These are phyloP conservation scores for Drosophila erecta DNA, from an alignment of 1,140 invertebrate species.

Conservation along the genomic window DNA sequence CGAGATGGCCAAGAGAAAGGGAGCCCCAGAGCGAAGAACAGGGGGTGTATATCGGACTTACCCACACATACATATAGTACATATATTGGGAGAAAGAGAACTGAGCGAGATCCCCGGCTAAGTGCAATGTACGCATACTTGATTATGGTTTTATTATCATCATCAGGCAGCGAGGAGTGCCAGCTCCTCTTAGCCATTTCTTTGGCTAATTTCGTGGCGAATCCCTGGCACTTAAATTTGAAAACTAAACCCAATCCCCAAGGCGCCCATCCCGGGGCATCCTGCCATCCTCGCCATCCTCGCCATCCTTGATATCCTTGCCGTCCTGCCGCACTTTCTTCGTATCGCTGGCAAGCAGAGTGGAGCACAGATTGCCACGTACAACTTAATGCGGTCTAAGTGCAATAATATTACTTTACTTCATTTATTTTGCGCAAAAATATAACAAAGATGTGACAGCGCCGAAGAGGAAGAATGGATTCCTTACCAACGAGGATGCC, in stretches of 20 bases:
- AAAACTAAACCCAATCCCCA: slow-evolving; percentile 67
- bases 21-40: neutral
- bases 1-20: slow-evolving; percentile 9
- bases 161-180: slow-evolving; percentile 19
- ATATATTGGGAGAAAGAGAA: slow-evolving; percentile 1
- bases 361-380: slow-evolving; percentile 76
- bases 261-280: slow-evolving; percentile 19
- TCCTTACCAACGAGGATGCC: slow-evolving; percentile 10
- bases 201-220: slow-evolving; percentile 76
- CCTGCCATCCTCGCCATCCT: slow-evolving; percentile 15
- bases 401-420: slow-evolving; percentile 84
- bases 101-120: slow-evolving; percentile 3
- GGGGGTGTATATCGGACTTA: neutral
- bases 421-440: slow-evolving; percentile 84
- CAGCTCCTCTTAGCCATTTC: slow-evolving; percentile 58
- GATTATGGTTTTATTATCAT: slow-evolving; percentile 79
- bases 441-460: slow-evolving; percentile 81
- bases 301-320: slow-evolving; percentile 7
- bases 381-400: slow-evolving; percentile 83
- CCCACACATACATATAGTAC: neutral
- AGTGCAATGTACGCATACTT: slow-evolving; percentile 73
- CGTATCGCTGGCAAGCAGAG: slow-evolving; percentile 13
- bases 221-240: slow-evolving; percentile 78
- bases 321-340: slow-evolving; percentile 1
- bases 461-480: slow-evolving; percentile 45